Evolutionary conservation across 2,797 vertebrate genomes (phyloP).

Genomic region (Caiman crocodilus): DNA sequence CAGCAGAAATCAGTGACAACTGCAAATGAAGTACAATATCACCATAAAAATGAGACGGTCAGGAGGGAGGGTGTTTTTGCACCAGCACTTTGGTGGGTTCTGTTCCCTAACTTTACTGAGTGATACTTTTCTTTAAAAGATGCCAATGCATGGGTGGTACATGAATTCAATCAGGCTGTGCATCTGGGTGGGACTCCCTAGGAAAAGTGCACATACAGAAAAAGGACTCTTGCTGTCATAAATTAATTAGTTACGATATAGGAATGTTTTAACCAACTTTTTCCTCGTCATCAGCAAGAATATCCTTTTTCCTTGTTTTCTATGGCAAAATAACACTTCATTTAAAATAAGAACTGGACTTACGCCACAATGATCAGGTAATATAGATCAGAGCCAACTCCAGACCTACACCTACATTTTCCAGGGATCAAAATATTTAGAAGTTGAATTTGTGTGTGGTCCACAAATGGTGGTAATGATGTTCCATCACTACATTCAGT

Average conservation of each 20-base stretch:
- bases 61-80: background rate
- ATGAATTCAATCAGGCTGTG: background rate
- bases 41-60: background rate
- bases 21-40: background rate
- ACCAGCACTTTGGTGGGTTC: background rate
- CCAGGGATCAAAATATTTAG: fast-evolving
- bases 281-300: background rate
- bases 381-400: background rate
- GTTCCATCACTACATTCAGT: background rate
- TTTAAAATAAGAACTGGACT: background rate
- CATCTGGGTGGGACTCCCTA: background rate
- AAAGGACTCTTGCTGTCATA: background rate
- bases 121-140: background rate
- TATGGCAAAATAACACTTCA: background rate
- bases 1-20: background rate
- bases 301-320: background rate
- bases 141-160: background rate
- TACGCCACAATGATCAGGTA: background rate
- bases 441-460: background rate
- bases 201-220: background rate
- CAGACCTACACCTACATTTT: background rate
- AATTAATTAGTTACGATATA: background rate
- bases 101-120: background rate
- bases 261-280: background rate
- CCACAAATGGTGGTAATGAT: no score